phyloP scores from a whole-genome alignment of 2,113 vertebrate species.

The Copsychus sechellarum region DNA sequence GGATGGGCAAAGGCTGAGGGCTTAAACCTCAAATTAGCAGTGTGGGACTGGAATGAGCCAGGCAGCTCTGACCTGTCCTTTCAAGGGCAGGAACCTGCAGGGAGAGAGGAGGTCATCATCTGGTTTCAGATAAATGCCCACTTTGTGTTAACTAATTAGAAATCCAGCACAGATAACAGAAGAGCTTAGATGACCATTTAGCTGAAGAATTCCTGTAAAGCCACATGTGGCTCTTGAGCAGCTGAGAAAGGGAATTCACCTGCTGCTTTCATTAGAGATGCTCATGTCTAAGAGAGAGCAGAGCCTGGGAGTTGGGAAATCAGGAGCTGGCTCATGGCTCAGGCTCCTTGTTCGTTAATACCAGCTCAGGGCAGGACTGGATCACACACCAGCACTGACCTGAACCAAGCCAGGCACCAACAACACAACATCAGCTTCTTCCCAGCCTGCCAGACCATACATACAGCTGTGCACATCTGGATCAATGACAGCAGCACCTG shows the following conservation, averaged over 20 bases:
- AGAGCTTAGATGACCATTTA: neutral
- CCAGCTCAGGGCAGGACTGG: neutral
- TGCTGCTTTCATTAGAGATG: neutral
- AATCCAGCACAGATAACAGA: neutral
- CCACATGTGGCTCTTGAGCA: neutral
- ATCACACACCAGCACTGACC: neutral
- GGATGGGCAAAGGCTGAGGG: neutral
- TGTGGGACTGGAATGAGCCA: neutral
- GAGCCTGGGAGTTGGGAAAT: neutral
- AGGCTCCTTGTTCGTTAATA: neutral
- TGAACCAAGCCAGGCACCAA: neutral
- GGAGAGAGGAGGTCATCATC: neutral
- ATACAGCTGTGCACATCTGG: neutral
- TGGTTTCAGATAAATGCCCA: neutral
- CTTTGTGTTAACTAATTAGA: constrained; percentile 27
- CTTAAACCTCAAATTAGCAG: constrained; percentile 7
- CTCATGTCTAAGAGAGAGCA: neutral
- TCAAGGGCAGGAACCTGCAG: neutral
- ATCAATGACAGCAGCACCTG: neutral
- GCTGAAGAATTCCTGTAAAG: neutral
- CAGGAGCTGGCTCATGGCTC: neutral
- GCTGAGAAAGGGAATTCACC: neutral
- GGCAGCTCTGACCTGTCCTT: neutral
- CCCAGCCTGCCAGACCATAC: neutral
- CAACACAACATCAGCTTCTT: neutral